Base-by-base conservation (phyloP, 2,113 vertebrate genomes). In the Lipotes vexillifer region DNA sequence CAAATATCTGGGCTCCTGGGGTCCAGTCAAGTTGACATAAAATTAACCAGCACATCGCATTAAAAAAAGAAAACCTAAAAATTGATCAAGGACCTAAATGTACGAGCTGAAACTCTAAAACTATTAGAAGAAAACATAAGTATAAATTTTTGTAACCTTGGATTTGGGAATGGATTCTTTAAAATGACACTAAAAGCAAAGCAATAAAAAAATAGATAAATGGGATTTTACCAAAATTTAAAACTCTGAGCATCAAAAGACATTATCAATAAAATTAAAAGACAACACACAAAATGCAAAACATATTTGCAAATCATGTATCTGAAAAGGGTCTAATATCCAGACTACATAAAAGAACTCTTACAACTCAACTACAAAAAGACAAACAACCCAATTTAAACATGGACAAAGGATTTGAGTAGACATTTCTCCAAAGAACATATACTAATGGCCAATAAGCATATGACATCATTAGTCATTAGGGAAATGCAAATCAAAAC, bases 311-410 rank as follows among this genome's bases (percentile, higher is more conserved):
- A 78, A 71, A 68, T 91, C 14, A 23, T 80, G 81, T 84, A 71
- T 93, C 33, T 41, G 61, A 52, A 41, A 75, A 81, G 21, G 11
- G 29, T n/a, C 44, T 77, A 72, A 27, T 72, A 59, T 83, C 17
- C 12, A 46, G 23, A 72, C 66, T 96, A 88, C 10, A 41, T 46
- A 91, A 41, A 87, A 41, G 6, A 55, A 93, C 20, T 20, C 66
- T 92, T 83, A 90, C 52, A 92, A 41, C 49, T 46, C 12, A 94
- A 72, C 33, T 66, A 88, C 31, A 74, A 84, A 96, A 92, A 89
- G 13, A n/a, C 11, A 71, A 89, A 49, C 25, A 82, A 92, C 11
- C 6, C 36, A 69, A 63, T 77, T 88, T 25, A 69, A 88, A 88
- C 46, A 59, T 33, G 31, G 71, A 63, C 49, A 68, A 59, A 87